These are phyloP conservation scores for Cepaea hortensis DNA, from an alignment of 2,888 invertebrate genomes.

Conservation along the genomic window DNA sequence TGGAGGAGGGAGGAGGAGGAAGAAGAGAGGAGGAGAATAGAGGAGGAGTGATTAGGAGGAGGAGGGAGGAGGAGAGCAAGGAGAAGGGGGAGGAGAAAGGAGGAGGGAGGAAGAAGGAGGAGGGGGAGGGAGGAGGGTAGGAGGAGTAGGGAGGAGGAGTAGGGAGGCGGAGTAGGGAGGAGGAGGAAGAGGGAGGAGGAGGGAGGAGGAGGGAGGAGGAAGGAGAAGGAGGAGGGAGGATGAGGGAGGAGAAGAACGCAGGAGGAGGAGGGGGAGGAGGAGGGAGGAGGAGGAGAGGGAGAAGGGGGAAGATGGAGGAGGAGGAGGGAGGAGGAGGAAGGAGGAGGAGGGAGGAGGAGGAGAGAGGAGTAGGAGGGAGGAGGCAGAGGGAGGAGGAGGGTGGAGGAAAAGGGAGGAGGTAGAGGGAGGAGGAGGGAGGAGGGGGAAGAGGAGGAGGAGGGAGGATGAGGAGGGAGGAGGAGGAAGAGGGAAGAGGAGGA, in stretches of 20 bases:
- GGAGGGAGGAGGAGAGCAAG: neutral
- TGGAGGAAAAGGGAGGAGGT: too few relatives aligned
- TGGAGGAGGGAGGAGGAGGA: too few relatives aligned
- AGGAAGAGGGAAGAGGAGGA: slow-evolving; percentile 2
- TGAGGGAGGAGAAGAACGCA: too few relatives aligned
- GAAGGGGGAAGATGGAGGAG: neutral
- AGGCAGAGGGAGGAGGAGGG: too few relatives aligned
- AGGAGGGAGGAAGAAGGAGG: neutral
- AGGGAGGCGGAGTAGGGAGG: slow-evolving; percentile 20
- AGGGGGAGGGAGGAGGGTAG: neutral
- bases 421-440: too few relatives aligned
- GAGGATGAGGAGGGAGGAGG: neutral
- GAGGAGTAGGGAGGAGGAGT: too few relatives aligned
- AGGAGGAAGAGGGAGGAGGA: slow-evolving; percentile 37
- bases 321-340: slow-evolving; percentile 18
- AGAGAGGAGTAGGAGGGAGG: too few relatives aligned
- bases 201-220: neutral
- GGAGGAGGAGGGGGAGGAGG: too few relatives aligned
- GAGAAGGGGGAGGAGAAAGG: neutral
- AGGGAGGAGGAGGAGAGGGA: neutral
- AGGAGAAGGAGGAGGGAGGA: too few relatives aligned
- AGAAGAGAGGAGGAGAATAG: too few relatives aligned
- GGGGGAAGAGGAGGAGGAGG: too few relatives aligned
- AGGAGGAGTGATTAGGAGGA: too few relatives aligned
- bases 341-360: neutral